A percentile compares a stretch with the other conserved stretches of the same genome.
These are phyloP conservation scores for Julus scandinavius DNA, from an alignment of 2,888 invertebrate species.

Conservation along the genomic window DNA sequence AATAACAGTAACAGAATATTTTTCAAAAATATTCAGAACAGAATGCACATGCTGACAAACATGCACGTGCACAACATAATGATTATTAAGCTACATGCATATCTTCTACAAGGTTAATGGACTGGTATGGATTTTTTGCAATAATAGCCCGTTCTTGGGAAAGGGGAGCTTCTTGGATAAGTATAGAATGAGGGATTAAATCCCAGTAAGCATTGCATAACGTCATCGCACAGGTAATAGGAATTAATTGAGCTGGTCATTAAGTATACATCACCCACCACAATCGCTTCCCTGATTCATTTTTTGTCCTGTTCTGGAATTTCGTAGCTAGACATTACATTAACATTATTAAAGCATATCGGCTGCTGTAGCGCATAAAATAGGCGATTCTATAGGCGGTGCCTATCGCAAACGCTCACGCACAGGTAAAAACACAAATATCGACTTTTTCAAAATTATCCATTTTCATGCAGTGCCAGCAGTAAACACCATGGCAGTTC, in stretches of 20 bases:
- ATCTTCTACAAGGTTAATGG: slow-evolving; percentile 18
- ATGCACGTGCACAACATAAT: no score
- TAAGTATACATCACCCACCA: background rate
- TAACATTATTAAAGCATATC: slow-evolving; percentile 11
- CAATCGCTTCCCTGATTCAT: background rate
- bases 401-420: background rate
- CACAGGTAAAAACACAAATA: background rate
- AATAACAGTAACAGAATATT: no score
- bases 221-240: background rate
- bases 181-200: background rate
- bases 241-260: background rate
- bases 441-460: background rate
- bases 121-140: slow-evolving; percentile 13
- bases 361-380: background rate
- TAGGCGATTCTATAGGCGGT: background rate
- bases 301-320: background rate
- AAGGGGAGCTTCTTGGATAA: background rate
- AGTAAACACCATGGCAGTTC: background rate
- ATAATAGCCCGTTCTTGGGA: background rate
- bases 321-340: background rate
- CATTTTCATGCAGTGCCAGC: background rate
- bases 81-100: no score
- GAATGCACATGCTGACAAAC: no score
- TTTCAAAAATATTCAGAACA: no score
- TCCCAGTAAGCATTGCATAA: background rate